phyloP scores from a whole-genome alignment of 1,140 invertebrate genomes.

The Philotrypesis tridentata region DNA sequence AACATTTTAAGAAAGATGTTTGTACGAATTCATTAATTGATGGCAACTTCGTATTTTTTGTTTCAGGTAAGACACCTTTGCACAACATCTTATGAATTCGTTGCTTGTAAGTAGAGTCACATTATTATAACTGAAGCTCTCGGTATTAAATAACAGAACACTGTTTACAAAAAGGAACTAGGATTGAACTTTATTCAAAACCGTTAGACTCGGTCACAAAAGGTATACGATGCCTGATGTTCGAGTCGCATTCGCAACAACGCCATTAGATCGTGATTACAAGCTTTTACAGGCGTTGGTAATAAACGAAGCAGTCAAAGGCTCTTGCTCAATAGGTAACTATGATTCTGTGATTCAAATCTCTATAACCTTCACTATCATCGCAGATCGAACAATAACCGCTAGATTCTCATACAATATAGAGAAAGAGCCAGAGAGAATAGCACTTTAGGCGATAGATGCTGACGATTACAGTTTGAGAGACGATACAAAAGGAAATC shows the following conservation, averaged over 20 bases:
- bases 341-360: not conserved
- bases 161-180: too few relatives aligned
- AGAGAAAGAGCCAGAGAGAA: not conserved
- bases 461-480: not conserved
- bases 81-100: not conserved
- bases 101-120: not conserved
- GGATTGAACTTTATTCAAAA: too few relatives aligned
- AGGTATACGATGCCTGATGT: too few relatives aligned
- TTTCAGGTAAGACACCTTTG: not conserved
- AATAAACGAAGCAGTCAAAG: not conserved
- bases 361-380: not conserved
- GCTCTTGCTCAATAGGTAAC: not conserved
- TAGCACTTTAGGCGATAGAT: not conserved
- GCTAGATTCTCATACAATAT: not conserved
- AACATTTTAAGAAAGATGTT: too few relatives aligned
- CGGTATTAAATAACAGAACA: too few relatives aligned
- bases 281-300: not conserved
- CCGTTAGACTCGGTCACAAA: too few relatives aligned
- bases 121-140: too few relatives aligned
- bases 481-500: not conserved
- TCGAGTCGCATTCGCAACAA: too few relatives aligned
- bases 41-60: not conserved
- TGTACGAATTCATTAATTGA: too few relatives aligned
- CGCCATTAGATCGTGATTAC: not conserved
- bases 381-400: not conserved